phyloP scores from a whole-genome alignment of 2,113 vertebrate species.

The Thamnaconus septentrionalis region DNA sequence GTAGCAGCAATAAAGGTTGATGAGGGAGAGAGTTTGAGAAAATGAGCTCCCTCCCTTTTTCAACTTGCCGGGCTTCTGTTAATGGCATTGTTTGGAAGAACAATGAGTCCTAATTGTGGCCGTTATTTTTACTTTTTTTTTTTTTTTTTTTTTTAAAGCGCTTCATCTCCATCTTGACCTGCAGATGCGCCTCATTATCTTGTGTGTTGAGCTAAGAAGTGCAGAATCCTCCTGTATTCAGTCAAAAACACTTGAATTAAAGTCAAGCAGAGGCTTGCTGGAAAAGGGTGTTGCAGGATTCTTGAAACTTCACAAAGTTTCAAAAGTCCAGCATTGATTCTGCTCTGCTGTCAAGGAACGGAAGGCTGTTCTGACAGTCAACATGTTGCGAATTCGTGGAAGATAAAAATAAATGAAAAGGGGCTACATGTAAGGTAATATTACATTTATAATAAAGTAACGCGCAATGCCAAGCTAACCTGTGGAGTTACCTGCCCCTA shows the following conservation, averaged over 20 bases:
- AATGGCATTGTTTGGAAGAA: not conserved
- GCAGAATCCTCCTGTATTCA: conserved; percentile 2
- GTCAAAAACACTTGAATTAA: not conserved
- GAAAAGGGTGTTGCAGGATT: not conserved
- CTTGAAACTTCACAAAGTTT: not conserved
- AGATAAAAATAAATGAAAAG: no score
- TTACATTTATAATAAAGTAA: no score
- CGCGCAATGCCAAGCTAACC: no score
- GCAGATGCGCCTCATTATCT: not conserved
- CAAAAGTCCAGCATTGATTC: no score
- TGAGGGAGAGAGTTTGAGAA: not conserved
- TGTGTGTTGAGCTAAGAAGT: not conserved
- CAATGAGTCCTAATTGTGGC: not conserved
- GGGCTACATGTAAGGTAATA: no score
- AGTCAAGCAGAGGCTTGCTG: conserved; percentile 1
- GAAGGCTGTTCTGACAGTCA: no score
- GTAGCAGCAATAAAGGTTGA: not conserved
- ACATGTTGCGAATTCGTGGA: no score
- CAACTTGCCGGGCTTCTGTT: not conserved
- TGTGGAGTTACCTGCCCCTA: no score
- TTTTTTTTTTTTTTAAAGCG: not conserved
- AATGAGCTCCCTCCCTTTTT: conserved; percentile 4
- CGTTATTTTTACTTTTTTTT: not conserved
- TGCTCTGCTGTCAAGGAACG: no score
- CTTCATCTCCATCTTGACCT: not conserved